These are phyloP conservation scores for Clarias laeviceps DNA, from an alignment of 2,797 vertebrate genomes.

Conservation along the genomic window DNA sequence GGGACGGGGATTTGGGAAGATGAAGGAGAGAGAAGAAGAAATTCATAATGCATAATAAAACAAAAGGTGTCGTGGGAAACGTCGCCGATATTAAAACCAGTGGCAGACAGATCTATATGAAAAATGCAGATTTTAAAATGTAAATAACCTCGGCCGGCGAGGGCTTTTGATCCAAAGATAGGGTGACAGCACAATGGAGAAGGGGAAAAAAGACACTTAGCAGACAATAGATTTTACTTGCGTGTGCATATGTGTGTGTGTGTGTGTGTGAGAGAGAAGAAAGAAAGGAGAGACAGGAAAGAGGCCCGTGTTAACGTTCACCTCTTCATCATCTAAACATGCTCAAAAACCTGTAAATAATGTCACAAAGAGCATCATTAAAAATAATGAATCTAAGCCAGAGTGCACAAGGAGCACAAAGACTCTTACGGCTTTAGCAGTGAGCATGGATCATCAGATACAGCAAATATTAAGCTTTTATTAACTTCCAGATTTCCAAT, in stretches of 20 bases:
- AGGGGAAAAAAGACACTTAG: conserved; percentile 67
- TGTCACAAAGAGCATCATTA: background rate
- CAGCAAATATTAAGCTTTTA: background rate
- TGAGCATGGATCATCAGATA: background rate
- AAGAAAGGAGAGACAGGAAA: background rate
- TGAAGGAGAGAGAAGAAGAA: conserved; percentile 78
- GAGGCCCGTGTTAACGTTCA: background rate
- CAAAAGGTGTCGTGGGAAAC: conserved; percentile 87
- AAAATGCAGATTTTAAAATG: conserved; percentile 87
- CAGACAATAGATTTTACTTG: conserved; percentile 24
- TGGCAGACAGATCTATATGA: conserved; percentile 86
- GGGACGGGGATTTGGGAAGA: conserved; percentile 87
- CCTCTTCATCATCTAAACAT: conserved; percentile 38
- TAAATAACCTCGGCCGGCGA: conserved; percentile 80
- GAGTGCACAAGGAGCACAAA: background rate
- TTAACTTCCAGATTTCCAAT: background rate
- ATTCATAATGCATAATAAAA: conserved; percentile 89
- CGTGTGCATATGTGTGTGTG: background rate
- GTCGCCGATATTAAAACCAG: conserved; percentile 87
- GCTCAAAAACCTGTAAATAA: conserved; percentile 28
- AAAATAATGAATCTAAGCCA: background rate
- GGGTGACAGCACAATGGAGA: conserved; percentile 81
- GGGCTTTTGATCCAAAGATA: conserved; percentile 82
- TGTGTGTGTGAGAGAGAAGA: background rate
- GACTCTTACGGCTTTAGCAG: background rate